phyloP scores from a whole-genome alignment of 2,797 vertebrate species.

The Monodelphis domestica region DNA sequence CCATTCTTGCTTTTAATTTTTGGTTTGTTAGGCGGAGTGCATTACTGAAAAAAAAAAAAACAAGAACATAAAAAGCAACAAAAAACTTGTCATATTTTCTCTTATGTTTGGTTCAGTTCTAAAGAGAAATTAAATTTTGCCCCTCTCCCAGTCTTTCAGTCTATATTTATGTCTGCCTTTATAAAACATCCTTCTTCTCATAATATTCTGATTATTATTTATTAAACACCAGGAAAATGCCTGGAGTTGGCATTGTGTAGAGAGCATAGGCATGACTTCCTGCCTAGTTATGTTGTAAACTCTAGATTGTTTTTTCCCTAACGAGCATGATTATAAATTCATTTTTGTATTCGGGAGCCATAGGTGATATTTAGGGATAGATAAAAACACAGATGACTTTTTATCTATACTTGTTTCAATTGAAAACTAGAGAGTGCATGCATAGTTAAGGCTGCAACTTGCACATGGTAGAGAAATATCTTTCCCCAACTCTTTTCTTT shows the following conservation, averaged over 20 bases:
- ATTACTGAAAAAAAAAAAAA: neutral
- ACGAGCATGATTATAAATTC: slow-evolving; percentile 46
- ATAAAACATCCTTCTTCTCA: slow-evolving; percentile 24
- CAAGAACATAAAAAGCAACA: neutral
- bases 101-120: slow-evolving; percentile 3
- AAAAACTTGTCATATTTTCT: neutral
- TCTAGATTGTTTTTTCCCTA: slow-evolving; percentile 46
- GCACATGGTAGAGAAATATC: neutral
- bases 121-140: slow-evolving; percentile 28
- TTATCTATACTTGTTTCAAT: slow-evolving; percentile 48
- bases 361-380: neutral
- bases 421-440: neutral
- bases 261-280: slow-evolving; percentile 40
- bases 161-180: neutral
- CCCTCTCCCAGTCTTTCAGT: slow-evolving; percentile 20
- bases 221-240: slow-evolving; percentile 50
- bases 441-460: neutral
- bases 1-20: neutral
- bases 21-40: too few relatives aligned
- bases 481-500: neutral
- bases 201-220: slow-evolving; percentile 19
- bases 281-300: slow-evolving; percentile 64
- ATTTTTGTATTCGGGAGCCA: neutral
- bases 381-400: neutral
- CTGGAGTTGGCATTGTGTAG: neutral